Percentiles rank a stretch among this genome's conserved stretches.
phyloP scores from a whole-genome alignment of 53 echinoderm and acorn worm genomes.

The Henricia sp. region DNA sequence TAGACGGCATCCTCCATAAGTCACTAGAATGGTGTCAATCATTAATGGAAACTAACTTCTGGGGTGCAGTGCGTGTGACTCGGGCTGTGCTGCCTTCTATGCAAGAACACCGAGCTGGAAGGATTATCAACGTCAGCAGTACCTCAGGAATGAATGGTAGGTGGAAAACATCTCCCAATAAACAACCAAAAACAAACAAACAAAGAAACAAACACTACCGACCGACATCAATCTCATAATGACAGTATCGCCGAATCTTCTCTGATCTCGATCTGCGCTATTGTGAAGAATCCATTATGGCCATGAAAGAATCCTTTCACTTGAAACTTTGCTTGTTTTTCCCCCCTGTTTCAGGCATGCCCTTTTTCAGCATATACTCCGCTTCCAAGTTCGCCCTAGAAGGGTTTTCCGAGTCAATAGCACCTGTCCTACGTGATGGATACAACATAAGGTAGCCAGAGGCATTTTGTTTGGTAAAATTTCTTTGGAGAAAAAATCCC shows the following conservation, averaged over 20 bases:
- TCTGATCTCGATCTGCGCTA: not conserved
- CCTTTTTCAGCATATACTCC: conserved; percentile 32
- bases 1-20: conserved; percentile 46
- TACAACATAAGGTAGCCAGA: conserved; percentile 41
- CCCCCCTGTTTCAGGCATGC: conserved; percentile 16
- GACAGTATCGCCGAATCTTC: not conserved
- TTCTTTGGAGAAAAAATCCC: too few species aligned
- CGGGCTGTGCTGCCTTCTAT: conserved; percentile 73
- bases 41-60: conserved; percentile 65
- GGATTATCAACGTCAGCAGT: conserved; percentile 70
- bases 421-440: conserved; percentile 37
- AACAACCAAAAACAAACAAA: not conserved
- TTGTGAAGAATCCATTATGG: not conserved
- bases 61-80: conserved; percentile 59
- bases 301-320: not conserved
- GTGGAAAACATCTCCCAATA: not conserved
- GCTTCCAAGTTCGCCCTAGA: conserved; percentile 55
- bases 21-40: conserved; percentile 41
- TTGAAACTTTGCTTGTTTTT: not conserved
- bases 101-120: conserved; percentile 65
- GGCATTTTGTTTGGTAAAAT: too few species aligned
- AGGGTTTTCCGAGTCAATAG: conserved; percentile 45
- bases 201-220: not conserved
- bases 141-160: conserved; percentile 59
- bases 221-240: not conserved